Conservation (phyloP, 2,888 invertebrate genomes). For the Andricus curvator region DNA sequence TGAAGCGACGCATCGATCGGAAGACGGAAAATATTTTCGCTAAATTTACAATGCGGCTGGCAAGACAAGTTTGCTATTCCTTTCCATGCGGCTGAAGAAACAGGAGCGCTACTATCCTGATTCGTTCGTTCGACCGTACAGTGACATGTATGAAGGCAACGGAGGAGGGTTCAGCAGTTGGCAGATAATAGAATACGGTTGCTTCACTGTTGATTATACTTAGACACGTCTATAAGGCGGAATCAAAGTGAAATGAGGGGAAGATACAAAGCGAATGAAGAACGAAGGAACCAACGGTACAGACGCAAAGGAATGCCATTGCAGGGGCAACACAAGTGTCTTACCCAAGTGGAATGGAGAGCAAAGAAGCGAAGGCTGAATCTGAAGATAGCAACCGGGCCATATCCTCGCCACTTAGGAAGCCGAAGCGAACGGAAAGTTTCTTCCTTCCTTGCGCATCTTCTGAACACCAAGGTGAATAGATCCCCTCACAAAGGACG, state of each 20-base stretch:
- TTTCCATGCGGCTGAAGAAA: constrained; percentile 8
- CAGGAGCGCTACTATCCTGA: constrained; percentile 18
- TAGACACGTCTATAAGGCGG: constrained; percentile 13
- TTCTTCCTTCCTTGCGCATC: constrained; percentile 42
- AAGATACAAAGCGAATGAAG: constrained; percentile 48
- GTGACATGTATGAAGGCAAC: not conserved
- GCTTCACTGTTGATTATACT: constrained; percentile 61
- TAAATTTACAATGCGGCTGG: constrained; percentile 18
- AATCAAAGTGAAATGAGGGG: constrained; percentile 40
- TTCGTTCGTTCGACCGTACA: constrained; percentile 25
- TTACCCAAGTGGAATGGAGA: constrained; percentile 57
- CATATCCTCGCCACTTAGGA: constrained; percentile 49
- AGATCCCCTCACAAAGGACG: constrained; percentile 52
- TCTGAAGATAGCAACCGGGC: constrained; percentile 41
- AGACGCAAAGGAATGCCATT: constrained; percentile 63
- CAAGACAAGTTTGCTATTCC: constrained; percentile 18
- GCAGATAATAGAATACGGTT: constrained; percentile 60
- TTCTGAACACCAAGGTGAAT: constrained; percentile 34
- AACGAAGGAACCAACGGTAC: constrained; percentile 45
- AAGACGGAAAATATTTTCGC: constrained; percentile 20
- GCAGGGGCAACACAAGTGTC: constrained; percentile 58
- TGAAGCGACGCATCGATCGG: not conserved
- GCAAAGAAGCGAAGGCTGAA: constrained; percentile 45
- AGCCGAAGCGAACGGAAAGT: constrained; percentile 44
- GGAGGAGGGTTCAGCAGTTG: constrained; percentile 44